Evolutionary conservation across 1,140 invertebrate species (phyloP), one percentile per base, ranked within the genome.

Genomic region (Achatina immaculata): DNA sequence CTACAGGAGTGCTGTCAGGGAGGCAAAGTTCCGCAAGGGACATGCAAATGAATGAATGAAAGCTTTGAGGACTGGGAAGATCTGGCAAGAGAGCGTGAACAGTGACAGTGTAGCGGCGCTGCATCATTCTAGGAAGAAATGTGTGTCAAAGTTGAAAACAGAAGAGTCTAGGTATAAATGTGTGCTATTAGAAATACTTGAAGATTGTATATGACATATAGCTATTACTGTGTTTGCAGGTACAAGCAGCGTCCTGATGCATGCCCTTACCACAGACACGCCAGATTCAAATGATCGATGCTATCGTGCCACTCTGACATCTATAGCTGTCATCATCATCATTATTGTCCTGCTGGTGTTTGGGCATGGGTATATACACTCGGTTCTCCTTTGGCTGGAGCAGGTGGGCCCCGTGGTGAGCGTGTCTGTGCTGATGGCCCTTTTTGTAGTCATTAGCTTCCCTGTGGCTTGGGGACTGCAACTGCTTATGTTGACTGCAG

Each of bases 231-330:
- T n/a, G n/a, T n/a, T n/a, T n/a, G n/a, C 55, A 76, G 74, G 74
- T 40, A n/a, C 74, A 4, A 62, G 51, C 78, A 72, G 78, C 31
- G 68, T 72, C 31, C 68, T 80, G 0, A 58, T 80, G 43, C n/a
- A 80, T 34, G 78, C 78, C 43, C 43, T 80, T 45, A 80, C 48
- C 24, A 80, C 78, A 14, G 68, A 80, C 68, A 36, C 28, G 16
- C 78, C 78, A 40, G 78, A 80, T 36, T 80, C 78, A 14, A 72
- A 58, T 45, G 78, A 80, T 68, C 11, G 65, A 24, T 80, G 78
- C 48, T 80, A 80, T 68, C 36, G 78, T 9, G 48, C 78, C 31
- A 71, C 36, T 4, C 38, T 80, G 24, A 51, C 66, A 28, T 80
- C 78, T 45, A 71, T 80, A n/a, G 43, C 21, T 16, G 68, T 72